Conservation (phyloP, 2,797 vertebrate genomes). For the Carcharodon carcharias region DNA sequence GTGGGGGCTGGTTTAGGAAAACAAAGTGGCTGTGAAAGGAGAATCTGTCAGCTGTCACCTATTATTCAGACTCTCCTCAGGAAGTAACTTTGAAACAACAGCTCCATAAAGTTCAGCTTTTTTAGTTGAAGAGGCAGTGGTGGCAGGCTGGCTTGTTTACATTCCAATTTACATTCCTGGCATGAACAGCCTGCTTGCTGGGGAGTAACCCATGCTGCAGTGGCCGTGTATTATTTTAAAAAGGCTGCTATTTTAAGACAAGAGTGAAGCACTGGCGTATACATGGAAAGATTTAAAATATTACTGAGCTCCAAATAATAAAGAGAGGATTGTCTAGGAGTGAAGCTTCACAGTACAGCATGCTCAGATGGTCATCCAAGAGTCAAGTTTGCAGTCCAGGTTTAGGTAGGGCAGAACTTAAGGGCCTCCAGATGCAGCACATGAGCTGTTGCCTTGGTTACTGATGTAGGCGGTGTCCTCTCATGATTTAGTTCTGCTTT, state of each 20-base stretch:
- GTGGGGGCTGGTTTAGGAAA: background rate
- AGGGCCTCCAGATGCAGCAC: background rate
- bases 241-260: conserved; percentile 26
- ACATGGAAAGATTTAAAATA: background rate
- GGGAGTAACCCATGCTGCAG: background rate
- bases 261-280: background rate
- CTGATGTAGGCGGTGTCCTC: background rate
- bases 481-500: background rate
- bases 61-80: background rate
- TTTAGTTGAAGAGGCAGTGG: background rate
- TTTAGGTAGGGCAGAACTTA: background rate
- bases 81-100: background rate
- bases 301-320: background rate
- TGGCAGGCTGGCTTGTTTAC: background rate
- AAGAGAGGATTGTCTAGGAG: background rate
- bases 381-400: background rate
- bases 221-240: background rate
- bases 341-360: background rate
- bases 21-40: background rate
- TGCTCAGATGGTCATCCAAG: background rate
- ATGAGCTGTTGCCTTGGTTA: conserved; percentile 5
- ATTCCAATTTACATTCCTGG: background rate
- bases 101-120: background rate
- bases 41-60: background rate
- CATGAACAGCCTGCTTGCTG: background rate